Conservation (phyloP, 1,140 invertebrate species). For the Caenorhabditis elegans region DNA sequence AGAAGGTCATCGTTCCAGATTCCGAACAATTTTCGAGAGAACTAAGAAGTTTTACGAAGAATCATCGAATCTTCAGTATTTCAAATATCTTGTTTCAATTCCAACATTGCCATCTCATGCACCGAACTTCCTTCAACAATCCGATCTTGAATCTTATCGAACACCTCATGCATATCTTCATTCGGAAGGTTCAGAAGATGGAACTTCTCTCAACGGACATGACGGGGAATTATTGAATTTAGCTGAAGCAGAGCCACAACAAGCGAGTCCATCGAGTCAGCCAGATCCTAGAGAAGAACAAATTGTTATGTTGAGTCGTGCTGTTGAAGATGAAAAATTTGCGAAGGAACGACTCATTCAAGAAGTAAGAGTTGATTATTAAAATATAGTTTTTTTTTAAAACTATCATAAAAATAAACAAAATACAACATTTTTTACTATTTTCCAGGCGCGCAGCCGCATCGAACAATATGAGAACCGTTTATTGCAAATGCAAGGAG, state of each 20-base stretch:
- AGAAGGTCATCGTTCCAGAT: slow-evolving; percentile 85
- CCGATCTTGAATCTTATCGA: slow-evolving; percentile 86
- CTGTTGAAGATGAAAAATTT: slow-evolving; percentile 58
- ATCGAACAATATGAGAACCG: slow-evolving; percentile 54
- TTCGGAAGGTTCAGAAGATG: slow-evolving; percentile 69
- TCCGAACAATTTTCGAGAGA: slow-evolving; percentile 80
- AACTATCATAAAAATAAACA: too few species aligned
- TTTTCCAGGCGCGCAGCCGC: slow-evolving; percentile 37
- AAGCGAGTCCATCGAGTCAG: slow-evolving; percentile 12
- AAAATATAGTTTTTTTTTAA: too few species aligned
- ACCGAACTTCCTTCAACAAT: slow-evolving; percentile 90
- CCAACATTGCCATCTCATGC: slow-evolving; percentile 83
- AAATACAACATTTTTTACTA: too few species aligned
- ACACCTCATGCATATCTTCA: slow-evolving; percentile 89
- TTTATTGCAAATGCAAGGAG: slow-evolving; percentile 58
- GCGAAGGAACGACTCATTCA: slow-evolving; percentile 75
- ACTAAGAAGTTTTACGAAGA: slow-evolving; percentile 90
- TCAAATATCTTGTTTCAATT: slow-evolving; percentile 90
- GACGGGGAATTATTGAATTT: slow-evolving; percentile 33
- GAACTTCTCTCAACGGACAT: slow-evolving; percentile 16
- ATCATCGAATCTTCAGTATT: slow-evolving; percentile 91
- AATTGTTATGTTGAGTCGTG: slow-evolving; percentile 49
- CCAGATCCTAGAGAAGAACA: slow-evolving; percentile 52
- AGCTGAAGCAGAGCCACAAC: slow-evolving; percentile 22
- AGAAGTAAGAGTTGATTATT: slow-evolving; percentile 72